These are phyloP conservation scores for Drosophila nannoptera DNA, from an alignment of 1,140 invertebrate species.

Conservation along the genomic window DNA sequence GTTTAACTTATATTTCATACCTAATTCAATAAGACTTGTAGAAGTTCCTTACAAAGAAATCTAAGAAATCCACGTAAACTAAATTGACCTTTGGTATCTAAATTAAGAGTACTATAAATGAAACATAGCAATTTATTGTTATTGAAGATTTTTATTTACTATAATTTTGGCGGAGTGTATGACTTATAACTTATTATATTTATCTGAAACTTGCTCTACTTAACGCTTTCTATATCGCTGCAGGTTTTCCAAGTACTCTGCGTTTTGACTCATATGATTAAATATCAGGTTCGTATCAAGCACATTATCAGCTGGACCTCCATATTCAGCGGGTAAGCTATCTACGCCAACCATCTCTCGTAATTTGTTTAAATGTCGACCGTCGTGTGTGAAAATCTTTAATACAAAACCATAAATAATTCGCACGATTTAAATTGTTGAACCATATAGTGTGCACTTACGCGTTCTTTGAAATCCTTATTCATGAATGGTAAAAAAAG, in stretches of 20 bases:
- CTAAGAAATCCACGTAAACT: too few relatives aligned
- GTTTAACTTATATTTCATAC: too few relatives aligned
- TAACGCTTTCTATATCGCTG: conserved; percentile 58
- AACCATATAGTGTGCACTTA: conserved; percentile 15
- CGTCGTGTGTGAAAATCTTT: conserved; percentile 72
- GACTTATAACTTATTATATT: not conserved
- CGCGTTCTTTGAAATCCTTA: conserved; percentile 71
- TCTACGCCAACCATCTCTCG: conserved; percentile 70
- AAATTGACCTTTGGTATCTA: too few relatives aligned
- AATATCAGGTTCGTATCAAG: conserved; percentile 67
- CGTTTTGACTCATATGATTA: conserved; percentile 60
- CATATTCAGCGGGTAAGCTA: conserved; percentile 69
- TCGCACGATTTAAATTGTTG: too few relatives aligned
- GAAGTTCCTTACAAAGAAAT: too few relatives aligned
- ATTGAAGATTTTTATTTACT: not conserved
- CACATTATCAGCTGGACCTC: conserved; percentile 62
- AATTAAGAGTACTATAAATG: too few relatives aligned
- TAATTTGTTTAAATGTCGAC: conserved; percentile 64
- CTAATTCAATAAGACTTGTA: too few relatives aligned
- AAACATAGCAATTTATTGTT: too few relatives aligned
- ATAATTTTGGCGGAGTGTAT: too few relatives aligned
- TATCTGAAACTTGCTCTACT: conserved; percentile 7
- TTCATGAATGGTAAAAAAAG: conserved; percentile 73
- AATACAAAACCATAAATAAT: too few relatives aligned
- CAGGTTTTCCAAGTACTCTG: conserved; percentile 57